Evolutionary conservation across 2,888 invertebrate genomes (phyloP).

Genomic region (Drosophila demipolita): DNA sequence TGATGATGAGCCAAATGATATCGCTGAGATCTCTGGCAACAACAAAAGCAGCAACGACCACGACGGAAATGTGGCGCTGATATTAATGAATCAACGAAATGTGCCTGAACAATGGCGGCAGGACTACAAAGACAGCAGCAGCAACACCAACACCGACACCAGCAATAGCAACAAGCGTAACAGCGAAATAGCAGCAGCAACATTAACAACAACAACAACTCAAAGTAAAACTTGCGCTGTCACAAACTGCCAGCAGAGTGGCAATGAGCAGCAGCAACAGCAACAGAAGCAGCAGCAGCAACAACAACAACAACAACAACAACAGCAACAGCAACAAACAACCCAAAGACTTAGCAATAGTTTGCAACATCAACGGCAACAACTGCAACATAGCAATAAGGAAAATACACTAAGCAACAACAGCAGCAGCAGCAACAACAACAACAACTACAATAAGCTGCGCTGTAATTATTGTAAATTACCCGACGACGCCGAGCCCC

Average conservation of each 20-base stretch:
- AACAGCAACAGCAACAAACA: constrained; percentile 60
- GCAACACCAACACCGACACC: constrained; percentile 32
- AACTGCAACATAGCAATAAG: constrained; percentile 76
- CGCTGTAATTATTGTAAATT: constrained; percentile 81
- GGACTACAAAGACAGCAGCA: constrained; percentile 68
- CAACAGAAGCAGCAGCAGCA: constrained; percentile 39
- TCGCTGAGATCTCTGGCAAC: constrained; percentile 53
- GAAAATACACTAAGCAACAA: constrained; percentile 75
- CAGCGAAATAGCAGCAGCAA: constrained; percentile 45
- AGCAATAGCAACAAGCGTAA: constrained; percentile 55
- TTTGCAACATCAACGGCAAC: constrained; percentile 65
- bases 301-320: constrained; percentile 3
- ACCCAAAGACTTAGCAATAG: constrained; percentile 83
- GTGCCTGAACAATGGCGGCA: constrained; percentile 75
- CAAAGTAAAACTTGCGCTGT: constrained; percentile 74
- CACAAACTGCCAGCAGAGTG: constrained; percentile 72
- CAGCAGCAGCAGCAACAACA: constrained; percentile 46
- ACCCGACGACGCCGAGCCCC: constrained; percentile 75
- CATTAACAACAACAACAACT: constrained; percentile 51
- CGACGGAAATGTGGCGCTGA: constrained; percentile 79
- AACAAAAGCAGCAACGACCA: constrained; percentile 43
- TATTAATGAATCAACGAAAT: constrained; percentile 80
- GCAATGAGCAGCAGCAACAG: constrained; percentile 70
- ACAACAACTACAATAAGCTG: constrained; percentile 64
- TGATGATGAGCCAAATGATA: constrained; percentile 56